Evolutionary conservation across 2,797 vertebrate species (phyloP).

Genomic region (Siniperca obscura): DNA sequence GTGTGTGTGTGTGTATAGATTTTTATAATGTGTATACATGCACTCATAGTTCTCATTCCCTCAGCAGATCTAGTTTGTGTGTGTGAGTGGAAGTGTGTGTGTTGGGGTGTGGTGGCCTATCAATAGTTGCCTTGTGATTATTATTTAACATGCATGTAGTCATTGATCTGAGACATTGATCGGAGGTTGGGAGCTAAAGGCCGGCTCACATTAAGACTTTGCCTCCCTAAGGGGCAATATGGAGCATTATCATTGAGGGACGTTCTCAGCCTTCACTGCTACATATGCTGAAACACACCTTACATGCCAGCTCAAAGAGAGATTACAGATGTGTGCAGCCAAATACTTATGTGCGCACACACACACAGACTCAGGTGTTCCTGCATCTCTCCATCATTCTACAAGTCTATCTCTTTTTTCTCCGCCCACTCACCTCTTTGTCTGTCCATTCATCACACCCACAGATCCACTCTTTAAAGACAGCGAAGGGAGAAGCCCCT

Average conservation of each 20-base stretch:
- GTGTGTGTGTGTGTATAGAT: conserved; percentile 6
- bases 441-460: conserved; percentile 79
- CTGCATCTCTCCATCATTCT: conserved; percentile 74
- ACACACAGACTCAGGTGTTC: conserved; percentile 46
- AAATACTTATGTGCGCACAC: conserved; percentile 27
- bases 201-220: conserved; percentile 82
- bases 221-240: conserved; percentile 77
- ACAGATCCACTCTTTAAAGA: conserved; percentile 62
- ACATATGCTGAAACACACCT: conserved; percentile 67
- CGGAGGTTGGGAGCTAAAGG: conserved; percentile 81
- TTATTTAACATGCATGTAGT: conserved; percentile 88
- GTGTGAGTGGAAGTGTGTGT: conserved; percentile 32
- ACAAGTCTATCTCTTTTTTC: conserved; percentile 60
- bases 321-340: conserved; percentile 58
- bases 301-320: conserved; percentile 57
- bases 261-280: conserved; percentile 68
- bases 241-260: conserved; percentile 78
- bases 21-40: not conserved
- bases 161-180: conserved; percentile 84
- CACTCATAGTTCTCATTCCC: conserved; percentile 10
- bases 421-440: conserved; percentile 71
- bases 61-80: conserved; percentile 20
- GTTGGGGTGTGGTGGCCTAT: conserved; percentile 67
- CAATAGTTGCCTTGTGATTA: conserved; percentile 86
- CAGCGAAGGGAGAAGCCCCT: conserved; percentile 33